A percentile compares a stretch with the other conserved stretches of the same genome.
Conservation (phyloP, 2,113 vertebrate species). For the Ondatra zibethicus region DNA sequence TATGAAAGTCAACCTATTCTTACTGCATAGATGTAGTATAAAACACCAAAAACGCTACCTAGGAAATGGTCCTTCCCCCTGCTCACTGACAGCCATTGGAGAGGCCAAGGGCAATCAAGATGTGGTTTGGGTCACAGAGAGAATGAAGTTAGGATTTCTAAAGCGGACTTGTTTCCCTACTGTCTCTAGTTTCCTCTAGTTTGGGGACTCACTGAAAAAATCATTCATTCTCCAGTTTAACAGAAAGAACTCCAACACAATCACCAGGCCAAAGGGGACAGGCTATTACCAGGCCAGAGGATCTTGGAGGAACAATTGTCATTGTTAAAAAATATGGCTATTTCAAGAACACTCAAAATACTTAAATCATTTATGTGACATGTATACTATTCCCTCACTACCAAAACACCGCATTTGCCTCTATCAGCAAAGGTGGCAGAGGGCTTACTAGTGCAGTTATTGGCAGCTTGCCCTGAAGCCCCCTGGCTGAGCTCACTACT, state of each 20-base stretch:
- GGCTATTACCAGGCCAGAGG: background rate
- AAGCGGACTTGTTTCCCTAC: background rate
- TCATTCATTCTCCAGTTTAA: background rate
- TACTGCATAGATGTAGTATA: background rate
- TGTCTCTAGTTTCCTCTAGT: background rate
- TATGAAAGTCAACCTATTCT: background rate
- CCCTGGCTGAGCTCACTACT: background rate
- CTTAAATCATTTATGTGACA: background rate
- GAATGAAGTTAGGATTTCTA: background rate
- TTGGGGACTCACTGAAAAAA: background rate
- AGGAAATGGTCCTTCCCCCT: background rate
- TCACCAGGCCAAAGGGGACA: background rate
- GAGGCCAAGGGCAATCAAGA: background rate
- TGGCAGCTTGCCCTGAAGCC: background rate
- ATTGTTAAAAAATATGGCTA: background rate
- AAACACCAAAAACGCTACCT: accelerated
- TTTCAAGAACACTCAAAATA: background rate
- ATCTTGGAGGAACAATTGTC: background rate
- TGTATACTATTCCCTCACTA: background rate
- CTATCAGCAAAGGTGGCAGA: background rate
- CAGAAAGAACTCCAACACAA: background rate
- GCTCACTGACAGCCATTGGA: background rate
- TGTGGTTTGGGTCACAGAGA: background rate
- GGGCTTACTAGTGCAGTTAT: background rate
- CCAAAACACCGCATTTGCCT: background rate